Percentiles rank a stretch among this genome's conserved stretches.
phyloP scores from a whole-genome alignment of 1,140 invertebrate species.

The Lepidurus packardi region DNA sequence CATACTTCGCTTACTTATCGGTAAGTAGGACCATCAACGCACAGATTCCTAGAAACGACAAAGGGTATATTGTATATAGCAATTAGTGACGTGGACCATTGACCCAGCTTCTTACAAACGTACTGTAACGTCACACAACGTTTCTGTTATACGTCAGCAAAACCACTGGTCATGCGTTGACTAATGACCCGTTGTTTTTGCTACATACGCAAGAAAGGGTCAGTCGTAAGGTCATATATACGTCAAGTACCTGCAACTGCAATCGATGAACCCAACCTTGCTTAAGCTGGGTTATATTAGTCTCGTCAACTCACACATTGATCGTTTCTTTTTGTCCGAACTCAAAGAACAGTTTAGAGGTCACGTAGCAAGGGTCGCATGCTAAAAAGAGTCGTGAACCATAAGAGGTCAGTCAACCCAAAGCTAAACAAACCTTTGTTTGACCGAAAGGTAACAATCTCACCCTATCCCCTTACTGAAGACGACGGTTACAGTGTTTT shows the following conservation, averaged over 20 bases:
- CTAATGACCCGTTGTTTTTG: too few relatives aligned
- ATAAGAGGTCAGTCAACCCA: conserved; percentile 13
- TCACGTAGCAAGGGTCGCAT: not conserved
- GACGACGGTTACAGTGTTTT: too few relatives aligned
- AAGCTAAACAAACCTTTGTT: not conserved
- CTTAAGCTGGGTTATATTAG: not conserved
- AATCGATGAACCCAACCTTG: too few relatives aligned
- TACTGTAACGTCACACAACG: not conserved
- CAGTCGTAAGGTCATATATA: too few relatives aligned
- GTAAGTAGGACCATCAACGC: conserved; percentile 6
- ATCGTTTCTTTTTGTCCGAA: not conserved
- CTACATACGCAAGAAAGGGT: too few relatives aligned
- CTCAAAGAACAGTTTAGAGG: not conserved
- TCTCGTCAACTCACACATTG: not conserved
- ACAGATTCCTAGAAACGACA: not conserved
- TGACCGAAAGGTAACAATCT: not conserved
- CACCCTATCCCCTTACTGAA: not conserved
- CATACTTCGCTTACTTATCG: conserved; percentile 22
- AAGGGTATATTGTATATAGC: not conserved
- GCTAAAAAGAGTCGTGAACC: conserved; percentile 9
- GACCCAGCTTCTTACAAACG: not conserved
- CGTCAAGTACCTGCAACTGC: too few relatives aligned
- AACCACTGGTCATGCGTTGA: not conserved
- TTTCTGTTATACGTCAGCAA: not conserved
- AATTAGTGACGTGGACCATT: not conserved